These are phyloP conservation scores for Athene cunicularia DNA, from an alignment of 2,113 vertebrate species.

Conservation along the genomic window DNA sequence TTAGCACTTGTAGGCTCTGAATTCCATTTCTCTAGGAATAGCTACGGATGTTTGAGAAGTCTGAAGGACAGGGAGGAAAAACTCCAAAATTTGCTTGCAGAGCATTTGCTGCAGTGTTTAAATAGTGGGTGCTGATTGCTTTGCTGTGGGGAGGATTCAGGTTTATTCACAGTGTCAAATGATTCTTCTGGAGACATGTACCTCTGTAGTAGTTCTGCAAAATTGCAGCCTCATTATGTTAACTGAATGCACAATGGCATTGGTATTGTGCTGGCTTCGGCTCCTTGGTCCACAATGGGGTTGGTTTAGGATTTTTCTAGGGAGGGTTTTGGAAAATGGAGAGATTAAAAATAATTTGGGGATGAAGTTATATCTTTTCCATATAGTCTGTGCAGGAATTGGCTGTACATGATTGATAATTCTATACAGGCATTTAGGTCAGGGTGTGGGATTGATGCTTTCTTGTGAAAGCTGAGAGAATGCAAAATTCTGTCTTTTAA, in stretches of 20 bases:
- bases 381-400: background rate
- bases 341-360: background rate
- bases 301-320: background rate
- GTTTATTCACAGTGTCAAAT: background rate
- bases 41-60: background rate
- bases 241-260: background rate
- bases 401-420: background rate
- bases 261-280: background rate
- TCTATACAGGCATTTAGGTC: background rate
- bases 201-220: background rate
- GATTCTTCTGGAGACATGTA: background rate
- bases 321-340: background rate
- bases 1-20: background rate
- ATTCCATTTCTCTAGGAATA: background rate
- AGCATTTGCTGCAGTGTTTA: background rate
- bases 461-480: background rate
- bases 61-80: background rate
- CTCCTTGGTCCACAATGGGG: background rate
- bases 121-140: background rate
- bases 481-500: background rate
- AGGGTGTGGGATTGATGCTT: background rate
- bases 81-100: background rate
- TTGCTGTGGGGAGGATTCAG: background rate
- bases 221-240: background rate
- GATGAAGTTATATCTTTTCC: background rate